Evolutionary conservation across 2,113 vertebrate species (phyloP).

Genomic region (Sphyrna mokarran): DNA sequence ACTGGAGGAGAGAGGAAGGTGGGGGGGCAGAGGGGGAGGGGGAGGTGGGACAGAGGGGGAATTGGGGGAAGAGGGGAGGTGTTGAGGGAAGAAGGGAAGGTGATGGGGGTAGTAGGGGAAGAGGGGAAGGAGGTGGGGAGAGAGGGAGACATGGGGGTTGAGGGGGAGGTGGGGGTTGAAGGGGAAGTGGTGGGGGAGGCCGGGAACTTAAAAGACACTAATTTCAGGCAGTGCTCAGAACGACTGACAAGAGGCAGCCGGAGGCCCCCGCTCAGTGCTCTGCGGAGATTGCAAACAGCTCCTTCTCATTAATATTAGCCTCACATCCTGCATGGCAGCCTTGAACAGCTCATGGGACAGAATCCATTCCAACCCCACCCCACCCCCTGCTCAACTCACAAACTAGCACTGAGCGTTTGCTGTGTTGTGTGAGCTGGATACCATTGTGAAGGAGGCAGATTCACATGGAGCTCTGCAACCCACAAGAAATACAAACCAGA

Average conservation of each 20-base stretch:
- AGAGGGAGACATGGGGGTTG: no score
- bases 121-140: no score
- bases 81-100: no score
- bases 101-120: no score
- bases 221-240: neutral
- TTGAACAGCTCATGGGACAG: neutral
- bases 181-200: no score
- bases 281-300: conserved; percentile 13
- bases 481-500: neutral
- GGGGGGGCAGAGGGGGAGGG: no score
- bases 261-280: neutral
- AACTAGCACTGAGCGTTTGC: conserved; percentile 10
- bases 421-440: neutral
- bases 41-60: no score
- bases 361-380: conserved; percentile 24
- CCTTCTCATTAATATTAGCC: conserved; percentile 15
- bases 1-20: no score
- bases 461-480: neutral
- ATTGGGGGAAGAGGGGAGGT: no score
- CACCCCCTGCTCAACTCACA: neutral
- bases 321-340: neutral
- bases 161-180: no score
- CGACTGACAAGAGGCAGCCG: neutral
- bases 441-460: neutral
- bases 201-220: neutral